Percentiles rank a stretch among this genome's conserved stretches.
Evolutionary conservation across 2,797 vertebrate genomes (phyloP).

Genomic region (Oceanodroma leucorhoa): DNA sequence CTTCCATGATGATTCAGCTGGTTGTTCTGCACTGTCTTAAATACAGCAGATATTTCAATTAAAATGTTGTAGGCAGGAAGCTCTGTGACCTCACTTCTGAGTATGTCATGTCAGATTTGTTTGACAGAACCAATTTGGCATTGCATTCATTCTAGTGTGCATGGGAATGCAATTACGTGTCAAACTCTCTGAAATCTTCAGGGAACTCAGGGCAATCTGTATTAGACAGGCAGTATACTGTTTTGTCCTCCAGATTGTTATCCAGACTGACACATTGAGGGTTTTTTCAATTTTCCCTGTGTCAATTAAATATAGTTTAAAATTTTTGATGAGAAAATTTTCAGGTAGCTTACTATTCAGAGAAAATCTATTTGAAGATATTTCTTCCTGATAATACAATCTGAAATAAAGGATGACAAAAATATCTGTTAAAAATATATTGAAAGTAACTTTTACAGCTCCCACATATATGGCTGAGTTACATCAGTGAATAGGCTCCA

Average conservation of each 20-base stretch:
- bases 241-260: background rate
- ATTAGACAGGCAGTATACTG: background rate
- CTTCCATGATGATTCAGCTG: background rate
- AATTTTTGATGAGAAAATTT: background rate
- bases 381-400: background rate
- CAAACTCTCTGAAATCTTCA: background rate
- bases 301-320: background rate
- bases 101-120: background rate
- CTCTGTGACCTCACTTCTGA: background rate
- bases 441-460: background rate
- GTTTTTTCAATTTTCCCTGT: background rate
- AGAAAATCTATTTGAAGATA: conserved; percentile 17
- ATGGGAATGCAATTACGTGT: background rate
- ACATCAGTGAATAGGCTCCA: background rate
- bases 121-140: background rate
- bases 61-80: background rate
- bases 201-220: background rate
- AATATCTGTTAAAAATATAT: background rate
- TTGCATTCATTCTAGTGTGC: background rate
- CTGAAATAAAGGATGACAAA: conserved; percentile 39
- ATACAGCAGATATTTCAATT: background rate
- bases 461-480: background rate
- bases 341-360: background rate
- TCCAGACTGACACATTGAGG: background rate
- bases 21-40: background rate